A percentile compares a stretch with the other conserved stretches of the same genome.
phyloP scores from a whole-genome alignment of 2,797 vertebrate genomes.

The Perodicticus potto region DNA sequence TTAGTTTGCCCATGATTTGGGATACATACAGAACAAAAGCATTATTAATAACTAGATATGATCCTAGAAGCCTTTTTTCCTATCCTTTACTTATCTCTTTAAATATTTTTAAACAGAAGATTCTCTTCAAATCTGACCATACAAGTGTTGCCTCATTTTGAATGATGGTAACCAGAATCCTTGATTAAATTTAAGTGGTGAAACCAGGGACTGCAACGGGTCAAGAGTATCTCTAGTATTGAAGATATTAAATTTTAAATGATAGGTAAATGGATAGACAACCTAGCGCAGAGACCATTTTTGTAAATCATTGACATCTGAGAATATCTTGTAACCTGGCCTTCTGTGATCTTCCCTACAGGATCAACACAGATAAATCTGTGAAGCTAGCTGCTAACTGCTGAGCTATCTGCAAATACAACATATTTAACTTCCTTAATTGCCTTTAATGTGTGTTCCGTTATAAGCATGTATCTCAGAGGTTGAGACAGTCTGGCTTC shows the following conservation, averaged over 20 bases:
- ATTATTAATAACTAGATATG: not conserved
- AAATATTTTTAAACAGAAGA: constrained; percentile 22
- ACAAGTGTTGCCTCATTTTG: not conserved
- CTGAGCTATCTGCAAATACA: not conserved
- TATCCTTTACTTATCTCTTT: constrained; percentile 13
- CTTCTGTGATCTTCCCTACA: not conserved
- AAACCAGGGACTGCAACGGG: not conserved
- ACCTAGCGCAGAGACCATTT: not conserved
- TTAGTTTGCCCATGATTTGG: not conserved
- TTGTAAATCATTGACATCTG: not conserved
- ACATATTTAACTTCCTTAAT: not conserved
- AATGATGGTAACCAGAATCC: constrained; percentile 2
- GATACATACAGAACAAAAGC: not conserved
- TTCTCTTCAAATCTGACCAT: not conserved
- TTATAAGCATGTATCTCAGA: not conserved
- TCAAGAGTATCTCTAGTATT: not conserved
- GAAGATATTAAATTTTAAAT: not conserved
- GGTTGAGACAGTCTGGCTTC: not conserved
- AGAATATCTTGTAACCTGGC: not conserved
- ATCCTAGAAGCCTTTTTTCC: not conserved
- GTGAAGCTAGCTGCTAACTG: not conserved
- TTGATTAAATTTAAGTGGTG: constrained; percentile 14
- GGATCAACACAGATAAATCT: not conserved
- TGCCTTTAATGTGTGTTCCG: not conserved
- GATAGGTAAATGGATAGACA: not conserved